Percentiles rank a stretch among this genome's conserved stretches.
Evolutionary conservation across 2,797 vertebrate species (phyloP).

Genomic region (Hylomyscus alleni): DNA sequence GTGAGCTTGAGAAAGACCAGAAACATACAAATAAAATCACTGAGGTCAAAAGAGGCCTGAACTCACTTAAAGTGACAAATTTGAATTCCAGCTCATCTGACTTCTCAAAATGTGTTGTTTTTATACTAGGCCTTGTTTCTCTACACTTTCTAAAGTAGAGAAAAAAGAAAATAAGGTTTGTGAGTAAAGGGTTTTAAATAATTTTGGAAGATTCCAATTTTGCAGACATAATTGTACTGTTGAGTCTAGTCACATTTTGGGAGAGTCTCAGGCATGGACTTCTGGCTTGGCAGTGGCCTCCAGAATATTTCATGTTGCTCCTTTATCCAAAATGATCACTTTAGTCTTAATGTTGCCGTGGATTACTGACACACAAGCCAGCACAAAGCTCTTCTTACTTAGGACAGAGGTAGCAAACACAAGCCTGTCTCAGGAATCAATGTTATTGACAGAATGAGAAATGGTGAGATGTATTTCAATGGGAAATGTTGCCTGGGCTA

Average conservation of each 20-base stretch:
- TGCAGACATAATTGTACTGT: neutral
- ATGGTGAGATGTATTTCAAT: slow-evolving; percentile 8
- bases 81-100: neutral
- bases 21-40: neutral
- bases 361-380: neutral
- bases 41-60: neutral
- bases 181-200: neutral
- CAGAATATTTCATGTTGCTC: neutral
- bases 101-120: neutral
- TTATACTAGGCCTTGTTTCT: neutral
- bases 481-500: neutral
- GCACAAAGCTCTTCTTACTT: neutral
- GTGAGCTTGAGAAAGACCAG: neutral
- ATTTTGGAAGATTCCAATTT: neutral
- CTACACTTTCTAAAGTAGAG: neutral
- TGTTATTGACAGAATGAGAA: slow-evolving; percentile 41
- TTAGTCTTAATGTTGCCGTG: neutral
- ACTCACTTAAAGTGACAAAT: neutral
- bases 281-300: neutral
- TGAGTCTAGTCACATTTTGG: neutral
- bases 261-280: neutral
- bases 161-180: slow-evolving; percentile 37
- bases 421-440: neutral
- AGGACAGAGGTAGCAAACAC: neutral
- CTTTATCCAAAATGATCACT: neutral